Base-by-base conservation (phyloP, 1,140 invertebrate genomes). In the Conus ventricosus region DNA sequence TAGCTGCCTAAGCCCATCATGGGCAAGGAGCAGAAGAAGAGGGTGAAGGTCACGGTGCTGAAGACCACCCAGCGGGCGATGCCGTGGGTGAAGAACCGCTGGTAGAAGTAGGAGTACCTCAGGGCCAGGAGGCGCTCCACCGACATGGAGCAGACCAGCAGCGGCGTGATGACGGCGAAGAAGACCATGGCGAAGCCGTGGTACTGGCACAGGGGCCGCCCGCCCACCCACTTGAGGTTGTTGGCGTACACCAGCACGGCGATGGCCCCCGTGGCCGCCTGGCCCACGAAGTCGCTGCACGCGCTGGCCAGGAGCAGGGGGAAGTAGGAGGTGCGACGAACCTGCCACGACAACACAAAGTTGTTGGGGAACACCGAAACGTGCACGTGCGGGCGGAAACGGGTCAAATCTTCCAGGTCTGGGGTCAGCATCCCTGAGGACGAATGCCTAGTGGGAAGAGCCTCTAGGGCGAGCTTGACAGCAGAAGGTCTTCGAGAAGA, bases 151-250 rank as follows among this genome's bases (percentile, higher is more conserved):
- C 94, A 95, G 17, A 95, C 95, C 11, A 95, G 92, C 10, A 95
- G 91, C 17, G 95, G 95, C 4, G 94, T 95, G 54, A 95, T 90
- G 25, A 95, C 75, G 5, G 94, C 94, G 90, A 93, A 95, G 25
- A 91, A 93, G 60, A 95, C 93, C 95, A 95, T 95, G 27, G 93
- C 90, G 89, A 95, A 95, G 5, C 94, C 95, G 90, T 95, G 94
- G 88, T 94, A 95, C 51, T 92, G 92, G 88, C 95, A 95, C 51
- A 95, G 51, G 0, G 91, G 90, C 17, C 90, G 89, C 27, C 93
- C 95, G 7, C 95, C 95, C 5, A 93, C 92, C 94, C 94, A 95
- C 84, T 91, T 53, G 7, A 93, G 83, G 54, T 94, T 93, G 85
- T 95, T 93, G 10, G 91, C 91, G 90, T 96, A 96, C 51, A 93